Percentiles rank a stretch among this genome's conserved stretches.
phyloP scores from a whole-genome alignment of 2,888 invertebrate genomes.

The Lutraria lutraria region DNA sequence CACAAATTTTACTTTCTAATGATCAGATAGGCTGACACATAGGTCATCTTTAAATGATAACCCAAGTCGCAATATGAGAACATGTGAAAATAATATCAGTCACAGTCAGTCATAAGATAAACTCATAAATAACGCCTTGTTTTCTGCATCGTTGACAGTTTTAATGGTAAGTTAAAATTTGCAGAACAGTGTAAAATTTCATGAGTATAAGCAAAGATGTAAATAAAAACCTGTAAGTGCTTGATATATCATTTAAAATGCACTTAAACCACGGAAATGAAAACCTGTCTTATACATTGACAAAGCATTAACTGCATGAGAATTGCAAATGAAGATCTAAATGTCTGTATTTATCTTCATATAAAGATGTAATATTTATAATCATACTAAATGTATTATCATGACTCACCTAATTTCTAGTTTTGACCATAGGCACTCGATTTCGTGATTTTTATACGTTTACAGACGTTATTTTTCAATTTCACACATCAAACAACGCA shows the following conservation, averaged over 20 bases:
- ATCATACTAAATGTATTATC: neutral
- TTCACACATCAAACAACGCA: too few species aligned
- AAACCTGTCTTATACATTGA: neutral
- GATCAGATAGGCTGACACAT: neutral
- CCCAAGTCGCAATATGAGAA: neutral
- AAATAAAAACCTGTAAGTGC: neutral
- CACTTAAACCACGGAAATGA: neutral
- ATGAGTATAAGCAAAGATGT: neutral
- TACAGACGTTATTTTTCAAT: too few species aligned
- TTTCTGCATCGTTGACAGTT: neutral
- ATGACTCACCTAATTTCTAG: neutral
- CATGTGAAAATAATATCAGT: neutral
- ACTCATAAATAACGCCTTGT: conserved; percentile 6
- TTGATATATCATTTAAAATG: neutral
- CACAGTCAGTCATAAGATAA: neutral
- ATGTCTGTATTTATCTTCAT: neutral
- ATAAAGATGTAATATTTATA: neutral
- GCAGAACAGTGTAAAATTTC: neutral
- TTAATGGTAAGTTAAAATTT: neutral
- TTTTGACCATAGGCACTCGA: neutral
- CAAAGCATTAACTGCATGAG: neutral
- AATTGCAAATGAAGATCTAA: neutral
- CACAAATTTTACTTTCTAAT: neutral
- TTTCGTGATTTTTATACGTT: too few species aligned
- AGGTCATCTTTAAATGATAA: neutral